Evolutionary conservation across 2,888 invertebrate species (phyloP), one percentile per base, ranked within the genome.

Genomic region (Hylaea fasciaria): DNA sequence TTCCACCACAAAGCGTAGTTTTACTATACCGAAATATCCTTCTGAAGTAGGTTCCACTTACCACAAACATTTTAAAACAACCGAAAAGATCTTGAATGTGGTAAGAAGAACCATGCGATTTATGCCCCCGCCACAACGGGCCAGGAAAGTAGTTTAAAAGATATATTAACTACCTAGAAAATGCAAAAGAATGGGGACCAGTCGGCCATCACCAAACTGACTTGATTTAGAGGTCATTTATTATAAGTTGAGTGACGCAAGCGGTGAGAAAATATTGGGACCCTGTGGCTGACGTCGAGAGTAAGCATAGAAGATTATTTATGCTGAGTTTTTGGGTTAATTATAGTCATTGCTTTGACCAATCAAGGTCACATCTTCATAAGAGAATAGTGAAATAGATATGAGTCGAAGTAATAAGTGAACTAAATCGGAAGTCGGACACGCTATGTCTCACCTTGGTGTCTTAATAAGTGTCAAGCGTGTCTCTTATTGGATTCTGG

Each of bases 111-210:
- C 61, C 62, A 62, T 61, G 68, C 73, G 72, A 83, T 83, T 83
- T 83, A 82, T 80, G 70, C 70, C 68, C 62, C 64, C 66, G 64
- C 73, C 72, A 67, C 71, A 73, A 66, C 66, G 61, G 68, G 74
- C 70, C 76, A 76, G 78, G 80, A 80, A 80, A 78, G 81, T 82
- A 81, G 83, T 85, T 85, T 74, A 69, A 72, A 81, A 85, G 82
- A 86, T 84, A 83, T 84, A 86, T 85, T 80, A 80, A 80, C 81
- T 10, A 32, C 32, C 32, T 80, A 76, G 77, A 78, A 81, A 84
- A 82, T 82, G 82, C 78, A 78, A 72, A 73, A 68, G 72, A 80
- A 80, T 78, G 77, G 74, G 76, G 72, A 71, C 71, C 76, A 74
- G 52, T 43, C 48, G 37, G 40, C 43, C 47, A 58, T 58, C 52